A percentile compares a stretch with the other conserved stretches of the same genome.
Evolutionary conservation across 2,113 vertebrate species (phyloP).

Genomic region (Candoia aspera): DNA sequence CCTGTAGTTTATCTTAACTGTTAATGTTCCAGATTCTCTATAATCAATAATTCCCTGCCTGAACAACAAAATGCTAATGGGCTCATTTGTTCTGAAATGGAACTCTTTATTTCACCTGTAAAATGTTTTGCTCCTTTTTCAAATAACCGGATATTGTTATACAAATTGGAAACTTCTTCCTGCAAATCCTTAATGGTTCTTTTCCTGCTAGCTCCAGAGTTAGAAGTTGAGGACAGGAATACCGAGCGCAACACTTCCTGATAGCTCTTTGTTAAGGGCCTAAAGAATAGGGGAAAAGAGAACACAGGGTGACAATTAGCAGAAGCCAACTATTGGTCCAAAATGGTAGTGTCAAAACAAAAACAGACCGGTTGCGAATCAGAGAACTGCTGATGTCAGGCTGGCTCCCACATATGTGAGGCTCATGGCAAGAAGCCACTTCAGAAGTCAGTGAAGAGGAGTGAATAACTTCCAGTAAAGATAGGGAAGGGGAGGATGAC

Average conservation of each 20-base stretch:
- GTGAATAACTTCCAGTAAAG: background rate
- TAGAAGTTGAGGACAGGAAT: constrained; percentile 83
- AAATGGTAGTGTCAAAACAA: background rate
- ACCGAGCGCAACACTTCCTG: constrained; percentile 89
- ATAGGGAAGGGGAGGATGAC: background rate
- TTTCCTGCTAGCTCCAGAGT: constrained; percentile 83
- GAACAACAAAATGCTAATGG: background rate
- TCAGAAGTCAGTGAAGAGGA: background rate
- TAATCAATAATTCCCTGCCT: background rate
- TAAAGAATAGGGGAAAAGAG: constrained; percentile 60
- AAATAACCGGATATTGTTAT: constrained; percentile 91
- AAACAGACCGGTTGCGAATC: background rate
- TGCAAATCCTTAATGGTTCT: constrained; percentile 92
- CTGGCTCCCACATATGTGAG: background rate
- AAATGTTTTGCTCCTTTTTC: constrained; percentile 91
- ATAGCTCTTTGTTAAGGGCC: constrained; percentile 88
- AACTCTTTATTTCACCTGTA: constrained; percentile 75
- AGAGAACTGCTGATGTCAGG: background rate
- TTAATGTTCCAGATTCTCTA: background rate
- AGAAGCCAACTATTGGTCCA: background rate
- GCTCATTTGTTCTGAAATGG: background rate
- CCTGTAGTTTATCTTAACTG: background rate
- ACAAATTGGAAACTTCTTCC: constrained; percentile 91
- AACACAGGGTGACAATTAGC: background rate
- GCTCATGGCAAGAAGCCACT: background rate